Percentiles rank a stretch among this genome's conserved stretches.
These are phyloP conservation scores for Drosophila sp. DNA, from an alignment of 1,140 invertebrate species.

Conservation along the genomic window DNA sequence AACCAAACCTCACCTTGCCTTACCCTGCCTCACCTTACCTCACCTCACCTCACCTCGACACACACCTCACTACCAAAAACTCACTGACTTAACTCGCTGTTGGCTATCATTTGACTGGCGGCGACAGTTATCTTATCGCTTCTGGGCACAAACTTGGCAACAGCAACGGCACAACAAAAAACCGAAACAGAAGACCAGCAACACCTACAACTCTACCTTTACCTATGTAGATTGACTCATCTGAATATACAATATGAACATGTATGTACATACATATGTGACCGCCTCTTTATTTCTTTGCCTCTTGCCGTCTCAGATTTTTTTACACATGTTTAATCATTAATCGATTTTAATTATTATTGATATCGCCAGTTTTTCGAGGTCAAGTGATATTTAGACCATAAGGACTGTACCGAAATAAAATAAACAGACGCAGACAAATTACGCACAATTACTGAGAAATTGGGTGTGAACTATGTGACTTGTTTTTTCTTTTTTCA, in stretches of 20 bases:
- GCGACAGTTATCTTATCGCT: conserved; percentile 12
- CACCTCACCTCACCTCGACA: background rate
- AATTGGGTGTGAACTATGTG: background rate
- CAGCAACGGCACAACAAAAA: background rate
- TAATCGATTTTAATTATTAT: conserved; percentile 13
- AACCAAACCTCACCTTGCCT: conserved; percentile 4
- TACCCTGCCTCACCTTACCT: background rate
- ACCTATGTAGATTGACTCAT: conserved; percentile 6
- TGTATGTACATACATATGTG: background rate
- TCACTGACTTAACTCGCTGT: conserved; percentile 2
- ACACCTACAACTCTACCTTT: background rate
- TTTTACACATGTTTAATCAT: background rate
- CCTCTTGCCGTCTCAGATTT: background rate
- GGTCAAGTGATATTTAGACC: conserved; percentile 4
- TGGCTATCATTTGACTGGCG: conserved; percentile 11
- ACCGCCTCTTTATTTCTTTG: background rate
- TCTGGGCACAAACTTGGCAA: conserved; percentile 9
- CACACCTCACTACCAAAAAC: background rate
- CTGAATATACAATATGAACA: background rate
- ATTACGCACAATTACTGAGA: conserved; percentile 5
- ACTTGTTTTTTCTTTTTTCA: background rate
- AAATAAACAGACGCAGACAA: background rate
- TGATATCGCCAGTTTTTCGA: conserved; percentile 1
- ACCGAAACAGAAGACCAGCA: background rate
- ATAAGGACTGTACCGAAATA: background rate